Percentiles rank a stretch among this genome's conserved stretches.
Evolutionary conservation across 2,888 invertebrate species (phyloP).

Genomic region (Noctua fimbriata): DNA sequence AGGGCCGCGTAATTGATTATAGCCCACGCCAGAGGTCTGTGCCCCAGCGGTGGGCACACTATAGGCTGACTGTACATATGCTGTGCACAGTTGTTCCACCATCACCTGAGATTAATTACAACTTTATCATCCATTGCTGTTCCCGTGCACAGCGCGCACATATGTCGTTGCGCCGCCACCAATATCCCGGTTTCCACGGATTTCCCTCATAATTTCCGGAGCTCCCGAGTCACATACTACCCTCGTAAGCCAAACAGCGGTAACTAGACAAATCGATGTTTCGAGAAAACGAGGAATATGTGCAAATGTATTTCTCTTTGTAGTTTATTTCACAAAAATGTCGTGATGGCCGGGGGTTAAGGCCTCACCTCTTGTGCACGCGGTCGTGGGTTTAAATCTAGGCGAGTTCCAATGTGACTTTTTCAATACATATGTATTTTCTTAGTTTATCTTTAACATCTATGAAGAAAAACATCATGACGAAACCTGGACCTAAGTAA

Average conservation of each 20-base stretch:
- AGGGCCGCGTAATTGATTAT: background rate
- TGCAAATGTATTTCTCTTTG: background rate
- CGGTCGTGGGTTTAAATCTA: background rate
- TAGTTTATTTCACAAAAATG: background rate
- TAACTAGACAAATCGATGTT: background rate
- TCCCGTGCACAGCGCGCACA: slow-evolving; percentile 4
- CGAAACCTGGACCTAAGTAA: background rate
- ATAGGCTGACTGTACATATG: background rate
- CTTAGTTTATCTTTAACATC: background rate
- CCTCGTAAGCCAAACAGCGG: background rate
- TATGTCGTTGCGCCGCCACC: slow-evolving; percentile 33
- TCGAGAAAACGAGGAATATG: background rate
- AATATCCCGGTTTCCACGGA: slow-evolving; percentile 55
- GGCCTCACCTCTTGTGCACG: background rate
- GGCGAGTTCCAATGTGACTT: background rate
- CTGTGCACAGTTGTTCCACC: background rate
- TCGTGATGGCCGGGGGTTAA: background rate
- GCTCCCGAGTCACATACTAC: slow-evolving; percentile 40
- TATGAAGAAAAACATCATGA: background rate
- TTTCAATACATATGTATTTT: background rate
- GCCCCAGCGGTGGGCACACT: background rate
- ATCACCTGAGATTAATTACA: background rate
- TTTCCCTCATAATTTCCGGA: slow-evolving; percentile 63
- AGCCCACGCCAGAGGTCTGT: background rate
- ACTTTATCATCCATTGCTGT: slow-evolving; percentile 3